Percentiles rank a stretch among this genome's conserved stretches.
Conservation (phyloP, 1,140 invertebrate genomes). For the Zophobas atratus region DNA sequence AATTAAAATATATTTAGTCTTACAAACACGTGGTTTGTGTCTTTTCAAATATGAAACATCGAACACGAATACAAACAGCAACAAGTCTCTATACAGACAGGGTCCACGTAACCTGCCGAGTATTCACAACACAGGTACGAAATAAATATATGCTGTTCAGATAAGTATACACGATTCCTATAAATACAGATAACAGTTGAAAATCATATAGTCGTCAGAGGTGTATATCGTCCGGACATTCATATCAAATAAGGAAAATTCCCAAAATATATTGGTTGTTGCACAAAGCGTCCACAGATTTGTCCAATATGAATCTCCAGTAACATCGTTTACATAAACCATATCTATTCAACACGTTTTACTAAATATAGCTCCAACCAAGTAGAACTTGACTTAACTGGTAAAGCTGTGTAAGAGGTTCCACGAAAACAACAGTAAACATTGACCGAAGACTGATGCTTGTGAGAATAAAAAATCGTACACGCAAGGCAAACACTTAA, state of each 20-base stretch:
- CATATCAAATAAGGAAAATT: conserved; percentile 7
- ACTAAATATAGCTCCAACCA: conserved; percentile 18
- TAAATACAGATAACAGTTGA: conserved; percentile 38
- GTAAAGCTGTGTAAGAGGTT: conserved; percentile 23
- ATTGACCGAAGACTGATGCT: conserved; percentile 40
- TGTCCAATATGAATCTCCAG: conserved; percentile 12
- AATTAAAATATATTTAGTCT: conserved; percentile 65
- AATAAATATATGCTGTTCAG: conserved; percentile 28
- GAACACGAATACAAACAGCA: conserved; percentile 63
- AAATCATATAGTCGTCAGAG: conserved; percentile 27
- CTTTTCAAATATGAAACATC: conserved; percentile 58
- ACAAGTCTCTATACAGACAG: conserved; percentile 59
- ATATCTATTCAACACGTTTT: neutral
- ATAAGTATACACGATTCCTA: conserved; percentile 39
- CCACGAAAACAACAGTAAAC: conserved; percentile 44
- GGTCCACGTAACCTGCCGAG: conserved; percentile 62
- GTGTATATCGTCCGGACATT: conserved; percentile 10
- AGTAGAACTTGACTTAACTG: conserved; percentile 17
- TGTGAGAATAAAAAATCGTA: conserved; percentile 51
- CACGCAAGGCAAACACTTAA: conserved; percentile 57
- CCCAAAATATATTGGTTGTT: neutral
- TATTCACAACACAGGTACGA: conserved; percentile 58
- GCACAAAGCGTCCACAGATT: neutral
- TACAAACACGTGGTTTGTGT: conserved; percentile 52
- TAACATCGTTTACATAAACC: conserved; percentile 7